Percentiles rank a stretch among this genome's conserved stretches.
These are phyloP conservation scores for Euthynnus affinis DNA, from an alignment of 2,797 vertebrate species.

Conservation along the genomic window DNA sequence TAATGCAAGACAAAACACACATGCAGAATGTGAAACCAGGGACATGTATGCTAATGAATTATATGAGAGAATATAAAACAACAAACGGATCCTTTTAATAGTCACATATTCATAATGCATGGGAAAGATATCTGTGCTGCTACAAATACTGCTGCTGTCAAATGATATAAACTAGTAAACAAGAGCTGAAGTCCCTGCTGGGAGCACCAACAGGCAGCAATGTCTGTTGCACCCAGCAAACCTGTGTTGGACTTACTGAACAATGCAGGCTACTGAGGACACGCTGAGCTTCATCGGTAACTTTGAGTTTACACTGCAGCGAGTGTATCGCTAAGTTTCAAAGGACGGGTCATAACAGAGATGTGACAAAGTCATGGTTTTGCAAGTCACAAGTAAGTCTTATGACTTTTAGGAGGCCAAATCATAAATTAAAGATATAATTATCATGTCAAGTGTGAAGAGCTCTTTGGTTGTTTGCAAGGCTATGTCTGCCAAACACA, in stretches of 20 bases:
- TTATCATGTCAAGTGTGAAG: too few species aligned
- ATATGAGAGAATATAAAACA: background rate
- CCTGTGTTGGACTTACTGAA: too few species aligned
- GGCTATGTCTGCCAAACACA: too few species aligned
- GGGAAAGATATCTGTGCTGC: background rate
- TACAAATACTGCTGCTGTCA: too few species aligned
- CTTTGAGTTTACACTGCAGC: background rate
- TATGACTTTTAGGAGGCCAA: too few species aligned
- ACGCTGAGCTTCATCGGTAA: background rate
- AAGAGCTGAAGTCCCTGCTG: background rate
- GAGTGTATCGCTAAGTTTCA: too few species aligned
- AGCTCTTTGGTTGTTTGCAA: too few species aligned
- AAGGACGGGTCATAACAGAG: too few species aligned
- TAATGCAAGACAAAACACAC: conserved; percentile 40
- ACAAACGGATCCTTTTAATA: background rate
- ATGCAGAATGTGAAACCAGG: conserved; percentile 25
- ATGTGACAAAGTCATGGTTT: too few species aligned
- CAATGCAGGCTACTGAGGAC: too few species aligned
- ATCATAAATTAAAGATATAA: too few species aligned
- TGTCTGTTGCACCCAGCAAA: background rate
- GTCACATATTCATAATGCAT: background rate
- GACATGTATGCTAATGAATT: background rate
- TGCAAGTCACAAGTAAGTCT: too few species aligned
- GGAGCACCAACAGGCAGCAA: background rate
- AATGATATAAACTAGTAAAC: background rate